Base-by-base conservation (phyloP, 2,888 invertebrate species). In the Dryadula phaetusa region DNA sequence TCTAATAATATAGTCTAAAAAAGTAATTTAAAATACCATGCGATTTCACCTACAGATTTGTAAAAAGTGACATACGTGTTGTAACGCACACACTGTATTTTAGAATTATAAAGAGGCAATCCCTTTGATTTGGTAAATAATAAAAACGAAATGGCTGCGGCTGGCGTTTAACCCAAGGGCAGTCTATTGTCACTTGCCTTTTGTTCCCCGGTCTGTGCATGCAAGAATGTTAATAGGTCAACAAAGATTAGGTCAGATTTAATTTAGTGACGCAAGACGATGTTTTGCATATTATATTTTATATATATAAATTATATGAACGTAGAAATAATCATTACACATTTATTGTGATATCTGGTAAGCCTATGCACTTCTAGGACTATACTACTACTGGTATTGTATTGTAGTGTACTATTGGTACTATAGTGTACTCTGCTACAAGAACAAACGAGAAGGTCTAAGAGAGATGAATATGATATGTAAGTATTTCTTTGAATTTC, bases 101-200 rank as follows among this genome's bases (percentile, higher is more conserved):
- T 14, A 32, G 10, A 12, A 18, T 28, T 28, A 60, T 18, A 28
- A 44, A 16, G 16, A 18, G 28, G 14, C 20, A 44, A 44, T 28
- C 44, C 28, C 32, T 44, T 42, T 44, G n/a, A 42, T 44, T 60
- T 32, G 28, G 44, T 44, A 44, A 60, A 46, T 56, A 64, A 64
- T 60, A 60, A 60, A 60, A 60, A 28, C 14, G 28, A 58, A 32
- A 44, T 60, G 60, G 65, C 62, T 65, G 67, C 52, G 65, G 65
- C 42, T 66, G 56, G 71, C 71, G 75, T 76, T 76, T 70, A 67
- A 74, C 53, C 65, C 77, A 78, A 82, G 81, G 82, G 76, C 80
- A 72, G 25, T 66, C 76, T 66, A 76, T 80, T 81, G 79, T 80
- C 71, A 75, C 72, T 66, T 62, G 76, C 64, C 82, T 81, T 79